A percentile compares a stretch with the other conserved stretches of the same genome.
These are phyloP conservation scores for Sebastes alutus DNA, from an alignment of 2,797 vertebrate genomes.

Conservation along the genomic window DNA sequence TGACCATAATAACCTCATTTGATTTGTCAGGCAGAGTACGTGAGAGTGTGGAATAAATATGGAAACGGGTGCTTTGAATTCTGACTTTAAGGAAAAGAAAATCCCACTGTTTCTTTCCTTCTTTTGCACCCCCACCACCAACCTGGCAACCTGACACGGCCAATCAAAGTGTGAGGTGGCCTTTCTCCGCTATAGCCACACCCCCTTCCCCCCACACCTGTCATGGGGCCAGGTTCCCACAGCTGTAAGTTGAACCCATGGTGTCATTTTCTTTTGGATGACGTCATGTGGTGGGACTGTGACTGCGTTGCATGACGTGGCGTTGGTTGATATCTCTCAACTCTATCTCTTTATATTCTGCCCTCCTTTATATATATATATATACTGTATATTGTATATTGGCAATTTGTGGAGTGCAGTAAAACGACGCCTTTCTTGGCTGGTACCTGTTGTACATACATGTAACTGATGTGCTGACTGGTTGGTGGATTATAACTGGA, in stretches of 20 bases:
- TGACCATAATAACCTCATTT: constrained; percentile 68
- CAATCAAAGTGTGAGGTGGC: constrained; percentile 85
- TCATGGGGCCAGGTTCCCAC: constrained; percentile 83
- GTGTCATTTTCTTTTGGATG: constrained; percentile 87
- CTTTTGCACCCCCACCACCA: constrained; percentile 82
- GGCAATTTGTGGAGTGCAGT: constrained; percentile 82
- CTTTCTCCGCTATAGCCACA: constrained; percentile 83
- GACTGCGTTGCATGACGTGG: constrained; percentile 88
- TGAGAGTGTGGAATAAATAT: constrained; percentile 60
- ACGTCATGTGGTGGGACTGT: constrained; percentile 88
- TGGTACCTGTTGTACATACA: constrained; percentile 80
- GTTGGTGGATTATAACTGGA: constrained; percentile 80
- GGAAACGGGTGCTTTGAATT: constrained; percentile 68
- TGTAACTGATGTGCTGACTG: constrained; percentile 79
- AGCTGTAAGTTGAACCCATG: constrained; percentile 88
- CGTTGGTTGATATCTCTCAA: constrained; percentile 79
- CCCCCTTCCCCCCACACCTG: constrained; percentile 65
- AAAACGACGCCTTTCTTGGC: constrained; percentile 75
- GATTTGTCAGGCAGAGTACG: constrained; percentile 65
- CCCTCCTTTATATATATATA: constrained; percentile 65
- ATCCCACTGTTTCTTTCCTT: constrained; percentile 83
- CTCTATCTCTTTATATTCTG: constrained; percentile 75
- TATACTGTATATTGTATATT: constrained; percentile 76
- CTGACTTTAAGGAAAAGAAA: constrained; percentile 73
- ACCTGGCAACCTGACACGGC: constrained; percentile 84